Conservation (phyloP, 1,140 invertebrate species). For the Aphis gossypii region DNA sequence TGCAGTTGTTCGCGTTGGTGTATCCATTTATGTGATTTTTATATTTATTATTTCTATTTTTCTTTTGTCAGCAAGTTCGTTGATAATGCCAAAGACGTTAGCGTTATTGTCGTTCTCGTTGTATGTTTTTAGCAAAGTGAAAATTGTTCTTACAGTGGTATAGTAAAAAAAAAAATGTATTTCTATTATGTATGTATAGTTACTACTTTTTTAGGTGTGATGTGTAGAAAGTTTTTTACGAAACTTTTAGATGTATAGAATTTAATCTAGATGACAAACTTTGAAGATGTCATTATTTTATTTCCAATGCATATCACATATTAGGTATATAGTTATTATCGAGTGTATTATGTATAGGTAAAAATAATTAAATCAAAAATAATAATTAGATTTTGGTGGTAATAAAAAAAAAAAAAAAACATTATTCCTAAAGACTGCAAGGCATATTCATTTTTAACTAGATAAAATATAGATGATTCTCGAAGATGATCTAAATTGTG, state of each 20-base stretch:
- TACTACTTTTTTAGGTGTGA: not conserved
- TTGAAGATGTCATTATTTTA: not conserved
- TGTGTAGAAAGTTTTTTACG: not conserved
- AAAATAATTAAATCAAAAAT: not conserved
- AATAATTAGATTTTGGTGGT: not conserved
- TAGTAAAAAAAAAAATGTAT: not conserved
- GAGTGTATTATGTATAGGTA: not conserved
- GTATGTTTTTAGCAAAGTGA: not conserved
- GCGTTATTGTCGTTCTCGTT: not conserved
- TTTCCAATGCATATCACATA: not conserved
- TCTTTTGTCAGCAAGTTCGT: not conserved
- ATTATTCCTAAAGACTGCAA: not conserved
- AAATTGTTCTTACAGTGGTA: not conserved
- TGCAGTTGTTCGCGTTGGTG: not conserved
- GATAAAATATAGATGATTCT: not conserved
- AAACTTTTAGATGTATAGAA: not conserved
- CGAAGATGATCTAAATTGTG: not conserved
- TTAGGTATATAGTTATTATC: not conserved
- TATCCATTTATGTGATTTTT: not conserved
- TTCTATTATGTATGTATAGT: not conserved
- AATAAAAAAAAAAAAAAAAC: not conserved
- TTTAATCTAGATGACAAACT: not conserved
- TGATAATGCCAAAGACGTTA: not conserved
- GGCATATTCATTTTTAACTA: not conserved
- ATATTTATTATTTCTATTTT: not conserved